A percentile compares a stretch with the other conserved stretches of the same genome.
Conservation (phyloP, 2,888 invertebrate genomes). For the Drosophila kokeensis region DNA sequence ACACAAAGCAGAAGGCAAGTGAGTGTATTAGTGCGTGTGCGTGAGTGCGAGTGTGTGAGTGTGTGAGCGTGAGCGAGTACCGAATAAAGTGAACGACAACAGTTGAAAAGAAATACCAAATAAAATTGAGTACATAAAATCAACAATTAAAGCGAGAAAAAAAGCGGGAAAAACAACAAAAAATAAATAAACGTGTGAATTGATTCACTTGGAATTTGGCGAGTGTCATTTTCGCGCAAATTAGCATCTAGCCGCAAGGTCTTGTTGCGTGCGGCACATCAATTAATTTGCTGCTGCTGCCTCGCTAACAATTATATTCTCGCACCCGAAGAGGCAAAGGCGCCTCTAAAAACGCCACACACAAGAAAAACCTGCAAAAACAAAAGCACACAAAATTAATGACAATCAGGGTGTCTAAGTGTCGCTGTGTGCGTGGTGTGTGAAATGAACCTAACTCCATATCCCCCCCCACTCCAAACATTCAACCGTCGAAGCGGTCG, state of each 20-base stretch:
- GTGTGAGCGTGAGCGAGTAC: conserved; percentile 19
- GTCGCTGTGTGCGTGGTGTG: conserved; percentile 20
- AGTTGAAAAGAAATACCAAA: conserved; percentile 31
- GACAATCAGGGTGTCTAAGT: conserved; percentile 19
- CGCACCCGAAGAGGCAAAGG: conserved; percentile 50
- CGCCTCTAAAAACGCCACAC: conserved; percentile 10
- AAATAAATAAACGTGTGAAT: conserved; percentile 5
- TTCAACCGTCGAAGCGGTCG: conserved; percentile 43
- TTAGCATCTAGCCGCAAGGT: conserved; percentile 41
- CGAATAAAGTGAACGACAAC: conserved; percentile 57
- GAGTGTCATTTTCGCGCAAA: conserved; percentile 63
- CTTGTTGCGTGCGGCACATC: conserved; percentile 65
- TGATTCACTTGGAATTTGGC: conserved; percentile 57
- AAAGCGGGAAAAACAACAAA: neutral
- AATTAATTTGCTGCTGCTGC: conserved; percentile 62
- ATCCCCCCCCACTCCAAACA: neutral
- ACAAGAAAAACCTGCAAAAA: conserved; percentile 22
- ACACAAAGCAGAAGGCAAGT: conserved; percentile 40
- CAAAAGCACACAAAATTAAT: neutral
- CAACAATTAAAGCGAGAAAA: conserved; percentile 21
- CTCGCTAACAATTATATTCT: conserved; percentile 40
- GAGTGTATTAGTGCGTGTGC: conserved; percentile 13
- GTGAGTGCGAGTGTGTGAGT: neutral
- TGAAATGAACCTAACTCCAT: neutral
- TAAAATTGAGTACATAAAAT: conserved; percentile 4